phyloP scores from a whole-genome alignment of 2,797 vertebrate species.

The Paratrypauchen microcephalus region DNA sequence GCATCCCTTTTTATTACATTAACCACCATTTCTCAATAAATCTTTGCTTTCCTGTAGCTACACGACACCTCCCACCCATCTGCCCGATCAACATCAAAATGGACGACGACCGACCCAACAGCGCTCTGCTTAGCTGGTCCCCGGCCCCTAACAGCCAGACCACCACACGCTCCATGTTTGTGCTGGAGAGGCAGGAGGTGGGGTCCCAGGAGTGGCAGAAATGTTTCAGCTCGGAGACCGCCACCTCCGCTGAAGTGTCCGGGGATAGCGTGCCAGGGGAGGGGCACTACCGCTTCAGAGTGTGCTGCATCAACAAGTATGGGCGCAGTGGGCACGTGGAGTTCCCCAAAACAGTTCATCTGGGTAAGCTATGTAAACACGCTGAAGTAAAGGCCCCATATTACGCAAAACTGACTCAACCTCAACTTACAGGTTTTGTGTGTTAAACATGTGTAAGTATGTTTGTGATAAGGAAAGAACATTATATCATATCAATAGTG shows the following conservation, averaged over 20 bases:
- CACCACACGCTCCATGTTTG: conserved; percentile 80
- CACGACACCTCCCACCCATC: conserved; percentile 83
- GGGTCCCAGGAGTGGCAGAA: conserved; percentile 87
- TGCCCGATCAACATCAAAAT: conserved; percentile 81
- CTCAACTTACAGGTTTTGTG: no score
- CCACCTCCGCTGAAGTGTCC: conserved; percentile 78
- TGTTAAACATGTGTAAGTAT: no score
- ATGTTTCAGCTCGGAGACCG: conserved; percentile 84
- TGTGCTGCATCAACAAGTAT: conserved; percentile 87
- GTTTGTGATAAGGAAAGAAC: no score
- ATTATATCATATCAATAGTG: no score
- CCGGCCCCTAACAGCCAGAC: conserved; percentile 76
- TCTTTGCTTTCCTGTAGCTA: conserved; percentile 67
- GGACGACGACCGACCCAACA: conserved; percentile 81
- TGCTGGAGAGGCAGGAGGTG: conserved; percentile 86
- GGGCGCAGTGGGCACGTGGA: conserved; percentile 87
- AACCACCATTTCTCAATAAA: background rate
- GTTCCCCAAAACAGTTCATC: conserved; percentile 85
- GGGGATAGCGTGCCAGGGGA: conserved; percentile 83
- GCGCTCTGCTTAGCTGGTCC: conserved; percentile 84
- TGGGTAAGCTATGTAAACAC: conserved; percentile 76
- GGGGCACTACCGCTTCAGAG: conserved; percentile 86
- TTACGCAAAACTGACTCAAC: no score
- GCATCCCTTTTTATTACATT: no score
- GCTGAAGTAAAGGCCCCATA: no score